These are phyloP conservation scores for Lepisosteus osseus DNA, from an alignment of 2,113 vertebrate genomes.

Conservation along the genomic window DNA sequence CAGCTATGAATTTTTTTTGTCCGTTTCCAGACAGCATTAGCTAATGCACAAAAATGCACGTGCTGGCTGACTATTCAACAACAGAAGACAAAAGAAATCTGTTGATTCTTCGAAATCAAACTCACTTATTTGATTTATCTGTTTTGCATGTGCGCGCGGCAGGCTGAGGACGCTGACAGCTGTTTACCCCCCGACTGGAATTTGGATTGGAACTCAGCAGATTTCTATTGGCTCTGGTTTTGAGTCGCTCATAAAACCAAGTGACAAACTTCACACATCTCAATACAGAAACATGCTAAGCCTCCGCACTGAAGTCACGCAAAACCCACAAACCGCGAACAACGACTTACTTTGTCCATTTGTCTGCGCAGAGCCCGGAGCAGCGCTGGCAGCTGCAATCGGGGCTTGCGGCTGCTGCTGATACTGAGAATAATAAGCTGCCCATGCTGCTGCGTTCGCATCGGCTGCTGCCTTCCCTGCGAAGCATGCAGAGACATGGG, in stretches of 20 bases:
- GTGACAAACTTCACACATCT: not conserved
- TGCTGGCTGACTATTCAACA: not conserved
- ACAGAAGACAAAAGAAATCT: conserved; percentile 1
- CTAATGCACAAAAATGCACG: not conserved
- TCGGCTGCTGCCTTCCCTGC: conserved; percentile 93
- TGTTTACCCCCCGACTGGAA: not conserved
- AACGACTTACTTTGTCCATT: conserved; percentile 88
- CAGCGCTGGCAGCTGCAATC: conserved; percentile 84
- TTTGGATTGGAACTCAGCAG: not conserved
- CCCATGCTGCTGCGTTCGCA: conserved; percentile 96
- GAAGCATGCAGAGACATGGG: conserved; percentile 26
- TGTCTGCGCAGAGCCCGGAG: conserved; percentile 82
- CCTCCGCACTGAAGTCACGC: conserved; percentile 10
- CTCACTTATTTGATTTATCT: conserved; percentile 2
- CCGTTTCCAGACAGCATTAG: too few relatives aligned
- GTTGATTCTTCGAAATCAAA: not conserved
- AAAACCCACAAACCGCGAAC: not conserved
- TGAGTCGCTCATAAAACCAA: not conserved
- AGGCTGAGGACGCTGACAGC: not conserved
- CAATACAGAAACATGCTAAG: not conserved
- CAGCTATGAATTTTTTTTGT: too few relatives aligned
- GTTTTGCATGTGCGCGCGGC: not conserved
- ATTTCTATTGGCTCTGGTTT: not conserved
- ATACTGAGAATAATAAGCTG: conserved; percentile 97
- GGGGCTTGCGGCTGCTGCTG: conserved; percentile 92